Conservation (phyloP, 2,888 invertebrate species). For the Seira ritae region DNA sequence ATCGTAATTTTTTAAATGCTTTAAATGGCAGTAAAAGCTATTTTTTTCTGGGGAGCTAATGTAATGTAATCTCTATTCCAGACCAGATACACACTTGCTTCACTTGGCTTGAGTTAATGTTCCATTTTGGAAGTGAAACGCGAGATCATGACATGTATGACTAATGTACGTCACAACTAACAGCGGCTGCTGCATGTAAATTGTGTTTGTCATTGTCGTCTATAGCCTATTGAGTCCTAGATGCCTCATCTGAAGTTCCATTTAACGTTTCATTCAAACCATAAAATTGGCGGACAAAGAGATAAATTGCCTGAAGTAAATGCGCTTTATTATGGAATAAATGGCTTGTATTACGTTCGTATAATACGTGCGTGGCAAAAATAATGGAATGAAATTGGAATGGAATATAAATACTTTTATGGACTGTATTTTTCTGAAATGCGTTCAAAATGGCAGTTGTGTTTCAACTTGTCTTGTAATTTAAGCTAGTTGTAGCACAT, state of each 20-base stretch:
- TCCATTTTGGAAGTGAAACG: slow-evolving; percentile 4
- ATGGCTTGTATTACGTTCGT: background rate
- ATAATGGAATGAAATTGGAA: no score
- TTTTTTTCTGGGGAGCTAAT: background rate
- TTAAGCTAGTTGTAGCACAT: no score
- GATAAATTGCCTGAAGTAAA: background rate
- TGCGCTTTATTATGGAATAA: background rate
- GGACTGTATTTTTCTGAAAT: background rate
- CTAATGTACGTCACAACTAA: no score
- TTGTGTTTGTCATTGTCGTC: background rate
- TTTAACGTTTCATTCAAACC: background rate
- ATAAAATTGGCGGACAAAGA: slow-evolving; percentile 4
- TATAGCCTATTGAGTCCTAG: no score
- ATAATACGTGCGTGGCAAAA: no score
- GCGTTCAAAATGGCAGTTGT: background rate
- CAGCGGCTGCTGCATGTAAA: no score
- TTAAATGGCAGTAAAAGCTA: no score
- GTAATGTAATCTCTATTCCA: slow-evolving; percentile 16
- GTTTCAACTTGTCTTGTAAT: no score
- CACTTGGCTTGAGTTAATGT: background rate
- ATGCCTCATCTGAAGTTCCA: background rate
- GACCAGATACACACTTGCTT: background rate
- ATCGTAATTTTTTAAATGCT: no score
- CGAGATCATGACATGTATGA: slow-evolving; percentile 1
- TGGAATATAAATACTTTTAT: background rate